Conservation (phyloP, 2,888 invertebrate genomes). For the Volucella zonaria region DNA sequence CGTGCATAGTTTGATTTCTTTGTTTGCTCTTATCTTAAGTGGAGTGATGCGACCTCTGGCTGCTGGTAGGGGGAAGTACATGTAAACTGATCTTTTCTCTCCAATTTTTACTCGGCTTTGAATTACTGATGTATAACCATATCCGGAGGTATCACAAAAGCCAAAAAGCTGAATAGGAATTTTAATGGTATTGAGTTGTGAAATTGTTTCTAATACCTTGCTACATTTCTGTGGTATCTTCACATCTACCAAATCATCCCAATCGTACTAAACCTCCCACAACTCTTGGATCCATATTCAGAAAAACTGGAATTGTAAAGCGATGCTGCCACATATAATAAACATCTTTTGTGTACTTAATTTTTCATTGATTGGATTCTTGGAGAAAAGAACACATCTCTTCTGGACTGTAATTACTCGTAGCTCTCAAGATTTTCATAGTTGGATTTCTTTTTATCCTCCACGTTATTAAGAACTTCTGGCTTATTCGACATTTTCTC, state of each 20-base stretch:
- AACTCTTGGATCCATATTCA: neutral
- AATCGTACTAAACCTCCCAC: neutral
- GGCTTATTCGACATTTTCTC: neutral
- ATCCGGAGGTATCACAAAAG: neutral
- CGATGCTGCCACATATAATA: neutral
- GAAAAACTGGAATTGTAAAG: neutral
- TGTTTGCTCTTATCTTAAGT: no score
- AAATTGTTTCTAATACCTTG: neutral
- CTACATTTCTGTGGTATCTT: neutral
- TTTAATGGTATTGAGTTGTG: neutral
- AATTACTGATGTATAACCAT: no score
- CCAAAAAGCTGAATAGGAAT: neutral
- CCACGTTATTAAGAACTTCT: neutral
- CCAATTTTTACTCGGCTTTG: no score
- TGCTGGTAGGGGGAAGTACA: no score
- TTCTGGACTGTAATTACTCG: neutral
- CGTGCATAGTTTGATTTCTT: no score
- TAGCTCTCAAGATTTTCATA: neutral
- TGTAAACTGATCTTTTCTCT: no score
- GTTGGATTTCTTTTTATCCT: neutral
- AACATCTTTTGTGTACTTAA: neutral
- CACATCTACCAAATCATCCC: constrained; percentile 15
- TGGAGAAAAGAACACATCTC: neutral
- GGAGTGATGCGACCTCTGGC: no score
- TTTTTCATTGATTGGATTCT: neutral